Evolutionary conservation across 2,797 vertebrate species (phyloP).

Genomic region (Garrulus glandarius): DNA sequence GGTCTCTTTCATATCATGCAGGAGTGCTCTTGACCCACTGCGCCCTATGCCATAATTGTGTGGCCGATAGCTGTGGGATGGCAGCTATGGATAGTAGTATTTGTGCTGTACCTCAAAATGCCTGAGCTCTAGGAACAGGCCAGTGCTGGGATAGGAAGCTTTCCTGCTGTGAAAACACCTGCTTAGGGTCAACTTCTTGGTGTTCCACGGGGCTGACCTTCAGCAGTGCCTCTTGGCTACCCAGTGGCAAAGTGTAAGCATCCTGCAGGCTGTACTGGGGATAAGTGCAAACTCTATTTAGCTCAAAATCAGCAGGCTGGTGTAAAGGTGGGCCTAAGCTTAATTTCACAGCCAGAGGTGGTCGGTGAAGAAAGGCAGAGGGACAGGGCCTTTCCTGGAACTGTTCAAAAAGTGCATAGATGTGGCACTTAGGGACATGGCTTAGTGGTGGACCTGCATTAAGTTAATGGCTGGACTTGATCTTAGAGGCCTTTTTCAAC

Average conservation of each 20-base stretch:
- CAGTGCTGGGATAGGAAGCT: not conserved
- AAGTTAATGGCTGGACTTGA: not conserved
- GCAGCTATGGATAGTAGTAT: not conserved
- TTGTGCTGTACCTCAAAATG: not conserved
- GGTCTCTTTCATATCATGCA: not conserved
- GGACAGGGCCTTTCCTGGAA: not conserved
- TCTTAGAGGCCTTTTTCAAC: not conserved
- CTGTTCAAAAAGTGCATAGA: not conserved
- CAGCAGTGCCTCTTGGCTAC: not conserved
- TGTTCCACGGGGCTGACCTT: not conserved
- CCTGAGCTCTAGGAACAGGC: not conserved
- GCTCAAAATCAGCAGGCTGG: not conserved
- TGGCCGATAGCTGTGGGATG: not conserved
- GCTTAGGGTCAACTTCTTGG: not conserved
- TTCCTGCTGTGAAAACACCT: not conserved
- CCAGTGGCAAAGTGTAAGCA: not conserved
- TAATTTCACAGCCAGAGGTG: not conserved
- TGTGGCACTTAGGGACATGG: not conserved
- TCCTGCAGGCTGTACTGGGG: not conserved
- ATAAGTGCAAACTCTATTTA: not conserved
- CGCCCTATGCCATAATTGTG: accelerated
- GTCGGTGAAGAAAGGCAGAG: not conserved
- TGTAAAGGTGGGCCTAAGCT: not conserved
- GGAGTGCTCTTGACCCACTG: not conserved
- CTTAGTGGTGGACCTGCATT: not conserved